A percentile compares a stretch with the other conserved stretches of the same genome.
Conservation (phyloP, 2,797 vertebrate species). For the Borostomias antarcticus region DNA sequence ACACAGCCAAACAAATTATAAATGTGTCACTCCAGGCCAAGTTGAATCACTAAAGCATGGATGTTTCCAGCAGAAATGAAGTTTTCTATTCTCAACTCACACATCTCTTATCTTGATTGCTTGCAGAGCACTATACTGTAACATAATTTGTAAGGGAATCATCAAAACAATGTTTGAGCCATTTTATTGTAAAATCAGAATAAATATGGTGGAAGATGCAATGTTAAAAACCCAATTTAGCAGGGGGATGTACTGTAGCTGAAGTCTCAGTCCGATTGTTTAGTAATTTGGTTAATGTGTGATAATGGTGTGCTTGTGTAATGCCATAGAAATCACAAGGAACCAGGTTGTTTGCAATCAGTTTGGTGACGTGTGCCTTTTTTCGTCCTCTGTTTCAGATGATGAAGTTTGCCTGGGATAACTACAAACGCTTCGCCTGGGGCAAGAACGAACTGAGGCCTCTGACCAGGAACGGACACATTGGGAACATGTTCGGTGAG, state of each 20-base stretch:
- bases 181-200: too few relatives aligned
- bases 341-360: slow-evolving; percentile 24
- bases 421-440: slow-evolving; percentile 90
- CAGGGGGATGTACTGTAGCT: slow-evolving; percentile 33
- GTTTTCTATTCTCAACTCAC: slow-evolving; percentile 9
- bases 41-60: slow-evolving; percentile 27
- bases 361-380: slow-evolving; percentile 32
- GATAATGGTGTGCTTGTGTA: slow-evolving; percentile 56
- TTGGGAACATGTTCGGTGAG: slow-evolving; percentile 98
- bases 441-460: slow-evolving; percentile 96
- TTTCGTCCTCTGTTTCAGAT: slow-evolving; percentile 91
- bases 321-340: slow-evolving; percentile 57
- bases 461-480: slow-evolving; percentile 88
- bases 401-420: slow-evolving; percentile 99
- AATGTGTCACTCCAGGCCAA: slow-evolving; percentile 34
- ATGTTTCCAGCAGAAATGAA: slow-evolving; percentile 28
- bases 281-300: slow-evolving; percentile 42
- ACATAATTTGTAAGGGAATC: too few relatives aligned
- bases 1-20: slow-evolving; percentile 46
- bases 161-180: too few relatives aligned
- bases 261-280: slow-evolving; percentile 52
- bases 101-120: slow-evolving; percentile 4
- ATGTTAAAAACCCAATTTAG: slow-evolving; percentile 46
- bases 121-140: too few relatives aligned
- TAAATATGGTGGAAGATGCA: too few relatives aligned